Percentiles rank a stretch among this genome's conserved stretches.
Evolutionary conservation across 2,797 vertebrate genomes (phyloP).

Genomic region (Notoglanidium macrostoma): DNA sequence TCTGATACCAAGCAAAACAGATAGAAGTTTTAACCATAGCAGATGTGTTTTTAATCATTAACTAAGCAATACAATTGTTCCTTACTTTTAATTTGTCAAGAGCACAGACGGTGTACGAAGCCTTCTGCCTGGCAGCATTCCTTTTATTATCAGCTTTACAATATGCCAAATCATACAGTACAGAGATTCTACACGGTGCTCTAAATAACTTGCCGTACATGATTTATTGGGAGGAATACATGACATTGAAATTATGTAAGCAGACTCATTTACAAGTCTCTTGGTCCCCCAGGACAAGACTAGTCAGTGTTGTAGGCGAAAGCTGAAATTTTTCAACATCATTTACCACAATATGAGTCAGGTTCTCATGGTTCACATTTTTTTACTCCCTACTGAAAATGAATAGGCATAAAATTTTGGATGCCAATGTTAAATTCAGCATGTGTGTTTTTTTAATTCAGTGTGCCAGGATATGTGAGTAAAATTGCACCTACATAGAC

Average conservation of each 20-base stretch:
- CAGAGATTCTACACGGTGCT: too few relatives aligned
- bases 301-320: neutral
- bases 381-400: neutral
- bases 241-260: neutral
- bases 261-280: neutral
- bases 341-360: neutral
- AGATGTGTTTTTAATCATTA: neutral
- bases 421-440: neutral
- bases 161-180: neutral
- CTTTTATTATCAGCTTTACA: neutral
- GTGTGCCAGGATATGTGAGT: neutral
- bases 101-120: neutral
- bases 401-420: neutral
- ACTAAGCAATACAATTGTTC: neutral
- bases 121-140: neutral
- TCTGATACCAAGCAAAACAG: neutral
- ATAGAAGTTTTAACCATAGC: neutral
- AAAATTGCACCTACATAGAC: neutral
- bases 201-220: neutral
- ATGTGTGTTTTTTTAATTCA: neutral
- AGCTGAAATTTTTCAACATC: neutral
- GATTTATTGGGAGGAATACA: neutral
- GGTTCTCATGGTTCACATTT: neutral
- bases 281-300: neutral
- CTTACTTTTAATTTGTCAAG: neutral